Evolutionary conservation across 2,797 vertebrate genomes (phyloP), one percentile per base, ranked within the genome.

Genomic region (Rhinatrema bivittatum): DNA sequence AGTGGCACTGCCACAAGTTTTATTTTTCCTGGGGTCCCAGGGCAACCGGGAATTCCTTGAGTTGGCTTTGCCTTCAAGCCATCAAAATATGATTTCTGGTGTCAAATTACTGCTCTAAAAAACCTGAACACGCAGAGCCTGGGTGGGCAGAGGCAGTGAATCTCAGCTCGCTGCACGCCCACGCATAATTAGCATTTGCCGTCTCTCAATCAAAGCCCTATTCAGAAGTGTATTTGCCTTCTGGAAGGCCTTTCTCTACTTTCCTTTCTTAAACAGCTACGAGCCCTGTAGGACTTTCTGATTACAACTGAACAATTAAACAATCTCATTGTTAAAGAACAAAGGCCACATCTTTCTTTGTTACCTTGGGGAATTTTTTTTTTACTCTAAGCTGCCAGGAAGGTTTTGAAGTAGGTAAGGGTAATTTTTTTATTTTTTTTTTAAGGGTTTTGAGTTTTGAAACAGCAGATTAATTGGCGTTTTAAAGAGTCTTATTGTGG

Each of bases 101-200:
- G 27, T 36, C 35, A 60, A 60, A 47, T 38, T n/a, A n/a, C n/a
- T n/a, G n/a, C n/a, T n/a, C n/a, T n/a, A n/a, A n/a, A n/a, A n/a
- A n/a, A n/a, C n/a, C n/a, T n/a, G n/a, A n/a, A n/a, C 59, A 46
- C 10, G 16, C 16, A 56, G 59, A 51, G 46, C 36, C 37, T 46
- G 21, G 2, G 19, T 1, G 2, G 17, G 42, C 49, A 53, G 39
- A 43, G 10, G 46, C 8, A 32, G 18, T 13, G 29, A 46, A 32
- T 56, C 50, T 56, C 43, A 50, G 34, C 36, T 50, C 44, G 20
- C 29, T 36, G 43, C 38, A 42, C 36, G 43, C 40, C 33, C 32
- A 59, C 49, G 46, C n/a, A 14, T 43, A 41, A 52, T 54, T 52
- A 49, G n/a, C 19, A 53, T 54, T 39, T 44, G 31, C 13, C 25